A percentile compares a stretch with the other conserved stretches of the same genome.
These are phyloP conservation scores for Sarcophaga caerulescens DNA, from an alignment of 2,888 invertebrate genomes.

Conservation along the genomic window DNA sequence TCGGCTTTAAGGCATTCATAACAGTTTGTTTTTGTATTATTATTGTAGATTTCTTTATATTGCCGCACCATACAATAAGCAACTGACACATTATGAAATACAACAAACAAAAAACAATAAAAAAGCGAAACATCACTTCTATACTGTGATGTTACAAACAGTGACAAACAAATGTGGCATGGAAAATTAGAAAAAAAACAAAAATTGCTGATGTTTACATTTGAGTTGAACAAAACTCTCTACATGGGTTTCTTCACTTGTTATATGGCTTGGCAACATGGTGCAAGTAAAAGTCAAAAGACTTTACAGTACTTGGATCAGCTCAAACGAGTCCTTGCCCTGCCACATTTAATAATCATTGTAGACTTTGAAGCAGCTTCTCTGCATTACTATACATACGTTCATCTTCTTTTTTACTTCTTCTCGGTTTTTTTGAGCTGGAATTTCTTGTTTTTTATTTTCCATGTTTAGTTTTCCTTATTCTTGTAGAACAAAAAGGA, in stretches of 20 bases:
- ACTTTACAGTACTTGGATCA: no score
- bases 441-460: not conserved
- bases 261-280: no score
- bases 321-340: constrained; percentile 5
- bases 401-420: constrained; percentile 14
- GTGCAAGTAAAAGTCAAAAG: no score
- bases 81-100: constrained; percentile 31
- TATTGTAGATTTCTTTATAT: not conserved
- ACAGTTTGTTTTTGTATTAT: not conserved
- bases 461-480: not conserved
- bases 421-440: not conserved
- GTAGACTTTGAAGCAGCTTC: constrained; percentile 44
- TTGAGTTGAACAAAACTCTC: no score
- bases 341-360: constrained; percentile 30
- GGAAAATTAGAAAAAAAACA: no score
- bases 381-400: not conserved
- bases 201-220: no score
- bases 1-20: no score
- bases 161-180: not conserved
- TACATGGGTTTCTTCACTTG: no score
- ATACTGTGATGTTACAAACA: not conserved
- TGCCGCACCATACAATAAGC: constrained; percentile 16
- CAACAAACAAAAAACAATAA: not conserved
- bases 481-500: not conserved
- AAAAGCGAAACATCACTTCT: not conserved